Percentiles rank a stretch among this genome's conserved stretches.
These are phyloP conservation scores for Saguinus midas DNA, from an alignment of 2,113 vertebrate species.

Conservation along the genomic window DNA sequence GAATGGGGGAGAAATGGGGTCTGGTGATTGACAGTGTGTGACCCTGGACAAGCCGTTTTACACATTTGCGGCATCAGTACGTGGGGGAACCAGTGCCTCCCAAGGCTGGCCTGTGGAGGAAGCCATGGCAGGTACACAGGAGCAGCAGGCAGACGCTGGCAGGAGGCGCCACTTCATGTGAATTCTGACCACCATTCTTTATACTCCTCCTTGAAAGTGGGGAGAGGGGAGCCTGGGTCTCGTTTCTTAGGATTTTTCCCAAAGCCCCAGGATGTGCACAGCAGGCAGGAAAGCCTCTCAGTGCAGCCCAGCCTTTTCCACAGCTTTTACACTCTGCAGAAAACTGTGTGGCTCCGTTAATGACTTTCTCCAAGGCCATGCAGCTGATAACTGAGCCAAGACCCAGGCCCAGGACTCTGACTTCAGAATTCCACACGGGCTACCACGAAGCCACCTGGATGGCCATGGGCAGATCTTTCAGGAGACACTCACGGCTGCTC, in stretches of 20 bases:
- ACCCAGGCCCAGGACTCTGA: background rate
- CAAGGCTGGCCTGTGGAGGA: background rate
- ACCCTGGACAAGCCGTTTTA: background rate
- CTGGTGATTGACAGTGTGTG: background rate
- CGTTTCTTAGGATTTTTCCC: background rate
- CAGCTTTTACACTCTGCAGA: background rate
- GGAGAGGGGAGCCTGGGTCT: background rate
- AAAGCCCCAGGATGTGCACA: background rate
- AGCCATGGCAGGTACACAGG: accelerated
- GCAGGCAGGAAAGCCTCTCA: background rate
- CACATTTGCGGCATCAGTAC: background rate
- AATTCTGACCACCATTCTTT: background rate
- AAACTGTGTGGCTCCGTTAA: background rate
- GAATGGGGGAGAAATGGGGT: background rate
- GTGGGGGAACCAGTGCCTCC: background rate
- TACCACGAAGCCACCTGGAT: background rate
- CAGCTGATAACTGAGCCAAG: background rate
- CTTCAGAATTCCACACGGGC: background rate
- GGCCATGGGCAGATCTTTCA: too few species aligned
- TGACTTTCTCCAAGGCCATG: background rate
- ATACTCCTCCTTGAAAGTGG: background rate
- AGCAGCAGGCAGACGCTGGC: background rate
- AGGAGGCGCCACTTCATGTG: background rate
- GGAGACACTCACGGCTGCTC: background rate
- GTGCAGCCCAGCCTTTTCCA: background rate